Evolutionary conservation across 2,797 vertebrate genomes (phyloP), one percentile per base, ranked within the genome.

Genomic region (Tarsius wallacei): DNA sequence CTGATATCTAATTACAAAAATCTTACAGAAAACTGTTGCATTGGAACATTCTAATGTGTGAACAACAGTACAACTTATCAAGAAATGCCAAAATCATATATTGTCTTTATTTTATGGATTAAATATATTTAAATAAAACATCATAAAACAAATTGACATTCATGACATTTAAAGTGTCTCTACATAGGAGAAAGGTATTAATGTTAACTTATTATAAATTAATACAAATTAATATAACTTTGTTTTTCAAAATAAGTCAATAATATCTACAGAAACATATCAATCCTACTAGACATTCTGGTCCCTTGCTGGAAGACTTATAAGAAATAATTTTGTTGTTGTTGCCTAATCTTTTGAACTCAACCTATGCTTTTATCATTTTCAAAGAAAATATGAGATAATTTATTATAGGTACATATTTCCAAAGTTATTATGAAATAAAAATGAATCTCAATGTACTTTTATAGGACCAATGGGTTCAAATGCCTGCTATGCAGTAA

Each of bases 381-480:
- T 19, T 90, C 31, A 89, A 70, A 81, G 11, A 77, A 89, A 93
- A 53, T 77, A 4, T 24, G 19, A 95, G 63, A 42, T 83, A 1
- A 64, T 78, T 57, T 82, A 66, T 68, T 91, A 77, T 6, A 63
- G 64, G 19, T 87, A 28, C 17, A 6, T 73, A 53, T 76, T 80
- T 59, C 77, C 94, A 81, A 87, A 74, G 31, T 83, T 87, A 24
- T 42, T 55, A n/a, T 90, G 11, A 93, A 93, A 53, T 87, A 24
- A 81, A 93, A 87, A 55, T 31, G 26, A 89, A 74, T 92, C 21
- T 76, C 91, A 57, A 59, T 59, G 16, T 61, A 64, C 7, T 42
- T 42, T 42, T 42, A 42, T 42, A 42, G 42, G 42, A 42, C 42
- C 42, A 42, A 42, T 4, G 42, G 42, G 42, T 42, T 42, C 42